Conservation (phyloP, 37 sponge, comb jelly and placozoan genomes). For the Aplysina aerophoba region DNA sequence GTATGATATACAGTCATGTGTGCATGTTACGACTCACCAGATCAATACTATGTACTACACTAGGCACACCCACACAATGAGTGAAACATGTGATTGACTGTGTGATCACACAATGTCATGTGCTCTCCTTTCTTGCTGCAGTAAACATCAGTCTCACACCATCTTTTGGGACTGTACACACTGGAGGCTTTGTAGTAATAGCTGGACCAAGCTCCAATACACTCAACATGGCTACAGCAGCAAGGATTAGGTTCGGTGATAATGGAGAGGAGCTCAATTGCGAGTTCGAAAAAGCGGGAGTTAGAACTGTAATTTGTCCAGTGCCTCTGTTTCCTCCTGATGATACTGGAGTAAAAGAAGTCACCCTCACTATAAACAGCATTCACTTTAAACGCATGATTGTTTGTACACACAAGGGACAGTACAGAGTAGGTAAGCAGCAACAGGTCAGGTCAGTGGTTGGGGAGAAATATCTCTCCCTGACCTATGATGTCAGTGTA, state of each 20-base stretch:
- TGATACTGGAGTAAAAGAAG: not conserved
- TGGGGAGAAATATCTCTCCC: no score
- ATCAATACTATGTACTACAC: no score
- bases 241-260: not conserved
- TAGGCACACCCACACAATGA: no score
- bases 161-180: not conserved
- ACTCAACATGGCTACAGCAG: no score
- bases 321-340: slow-evolving; percentile 15
- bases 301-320: not conserved
- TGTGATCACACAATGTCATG: no score
- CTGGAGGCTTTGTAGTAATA: not conserved
- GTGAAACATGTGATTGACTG: no score
- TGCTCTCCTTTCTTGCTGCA: no score
- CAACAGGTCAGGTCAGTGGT: no score
- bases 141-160: not conserved
- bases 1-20: no score
- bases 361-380: not conserved
- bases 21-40: no score
- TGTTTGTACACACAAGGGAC: not conserved
- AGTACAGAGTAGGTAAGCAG: slow-evolving; percentile 25
- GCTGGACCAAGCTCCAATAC: not conserved
- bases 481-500: no score
- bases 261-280: not conserved
- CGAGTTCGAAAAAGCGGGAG: not conserved
- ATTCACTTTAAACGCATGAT: no score